These are phyloP conservation scores for Sinotaia quadrata DNA, from an alignment of 2,888 invertebrate genomes.

Conservation along the genomic window DNA sequence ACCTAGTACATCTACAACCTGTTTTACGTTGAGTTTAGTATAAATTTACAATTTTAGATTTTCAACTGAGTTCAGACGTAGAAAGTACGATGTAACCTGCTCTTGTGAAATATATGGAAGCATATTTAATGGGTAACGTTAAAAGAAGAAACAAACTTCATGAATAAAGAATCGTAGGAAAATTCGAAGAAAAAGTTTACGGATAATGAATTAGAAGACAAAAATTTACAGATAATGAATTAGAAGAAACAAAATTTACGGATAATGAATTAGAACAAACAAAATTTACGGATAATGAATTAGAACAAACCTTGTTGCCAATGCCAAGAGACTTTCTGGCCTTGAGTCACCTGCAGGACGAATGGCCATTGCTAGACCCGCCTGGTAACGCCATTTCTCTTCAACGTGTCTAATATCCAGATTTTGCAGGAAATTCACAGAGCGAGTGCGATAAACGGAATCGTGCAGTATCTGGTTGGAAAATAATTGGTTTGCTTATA, in stretches of 20 bases:
- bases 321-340: not conserved
- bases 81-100: too few species aligned
- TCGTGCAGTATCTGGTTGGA: not conserved
- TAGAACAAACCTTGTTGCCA: conserved; percentile 4
- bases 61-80: too few species aligned
- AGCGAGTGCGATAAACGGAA: conserved; percentile 6
- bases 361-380: conserved; percentile 5
- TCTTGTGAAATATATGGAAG: too few species aligned
- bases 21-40: too few species aligned
- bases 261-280: not conserved
- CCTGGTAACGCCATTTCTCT: conserved; percentile 6
- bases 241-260: not conserved
- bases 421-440: conserved; percentile 6
- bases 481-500: not conserved
- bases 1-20: too few species aligned
- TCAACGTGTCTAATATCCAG: conserved; percentile 6
- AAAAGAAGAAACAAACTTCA: too few species aligned
- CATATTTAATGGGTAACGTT: too few species aligned
- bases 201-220: not conserved
- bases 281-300: not conserved
- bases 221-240: not conserved
- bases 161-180: too few species aligned
- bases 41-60: too few species aligned
- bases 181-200: not conserved
- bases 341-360: not conserved